Percentiles rank a stretch among this genome's conserved stretches.
These are phyloP conservation scores for Acanthurus tractus DNA, from an alignment of 2,797 vertebrate genomes.

Conservation along the genomic window DNA sequence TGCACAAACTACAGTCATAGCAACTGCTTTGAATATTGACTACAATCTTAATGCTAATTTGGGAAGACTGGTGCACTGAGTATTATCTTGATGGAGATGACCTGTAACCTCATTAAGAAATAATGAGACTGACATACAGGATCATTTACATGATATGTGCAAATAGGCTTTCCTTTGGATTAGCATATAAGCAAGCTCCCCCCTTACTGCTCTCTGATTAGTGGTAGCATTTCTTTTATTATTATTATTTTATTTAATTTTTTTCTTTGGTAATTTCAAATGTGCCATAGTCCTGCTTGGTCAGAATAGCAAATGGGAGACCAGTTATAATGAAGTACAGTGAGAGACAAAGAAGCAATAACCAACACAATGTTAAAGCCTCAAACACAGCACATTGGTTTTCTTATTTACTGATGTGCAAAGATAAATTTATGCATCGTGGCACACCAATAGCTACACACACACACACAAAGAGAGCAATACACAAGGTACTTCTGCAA, in stretches of 20 bases:
- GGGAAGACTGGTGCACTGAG: slow-evolving; percentile 7
- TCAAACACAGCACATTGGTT: slow-evolving; percentile 25
- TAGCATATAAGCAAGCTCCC: slow-evolving; percentile 10
- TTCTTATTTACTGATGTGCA: slow-evolving; percentile 44
- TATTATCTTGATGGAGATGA: slow-evolving; percentile 15
- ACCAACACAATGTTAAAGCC: slow-evolving; percentile 1
- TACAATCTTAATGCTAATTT: slow-evolving; percentile 35
- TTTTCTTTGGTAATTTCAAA: slow-evolving; percentile 9
- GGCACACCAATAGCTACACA: slow-evolving; percentile 18
- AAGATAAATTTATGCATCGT: slow-evolving; percentile 39
- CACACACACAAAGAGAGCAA: slow-evolving; percentile 21
- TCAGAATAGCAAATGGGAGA: neutral
- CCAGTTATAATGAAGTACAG: neutral
- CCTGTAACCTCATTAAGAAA: slow-evolving; percentile 44
- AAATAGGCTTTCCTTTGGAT: slow-evolving; percentile 45
- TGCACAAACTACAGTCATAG: neutral
- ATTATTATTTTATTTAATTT: neutral
- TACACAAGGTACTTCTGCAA: slow-evolving; percentile 27
- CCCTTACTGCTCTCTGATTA: slow-evolving; percentile 12
- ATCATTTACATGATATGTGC: slow-evolving; percentile 50
- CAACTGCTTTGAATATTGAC: neutral
- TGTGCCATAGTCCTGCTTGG: neutral
- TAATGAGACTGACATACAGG: slow-evolving; percentile 55
- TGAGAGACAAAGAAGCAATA: slow-evolving; percentile 4
- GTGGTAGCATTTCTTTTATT: neutral